Base-by-base conservation (phyloP, 2,113 vertebrate species). In the Phaethon lepturus region DNA sequence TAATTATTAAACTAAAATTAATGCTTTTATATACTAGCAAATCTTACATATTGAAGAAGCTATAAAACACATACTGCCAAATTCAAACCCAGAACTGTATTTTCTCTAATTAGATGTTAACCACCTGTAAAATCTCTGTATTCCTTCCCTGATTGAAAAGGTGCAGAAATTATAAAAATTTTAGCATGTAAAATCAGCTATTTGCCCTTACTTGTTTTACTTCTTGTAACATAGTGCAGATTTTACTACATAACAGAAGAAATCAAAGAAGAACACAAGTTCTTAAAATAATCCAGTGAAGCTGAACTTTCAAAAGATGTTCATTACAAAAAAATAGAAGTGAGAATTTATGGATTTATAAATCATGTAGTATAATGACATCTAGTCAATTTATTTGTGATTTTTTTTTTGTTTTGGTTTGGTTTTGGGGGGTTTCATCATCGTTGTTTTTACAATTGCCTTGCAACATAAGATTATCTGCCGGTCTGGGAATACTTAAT, bases 361-460 rank as follows among this genome's bases (percentile, higher is more conserved):
- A 71, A 64, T 49, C 11, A 26, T 11, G 2, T 10, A 49, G 1
- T 35, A 7, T 40, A 78, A 64, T 22, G 3, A 24, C 38, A 60
- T 8, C 9, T 33, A 33, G 26, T 16, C 9, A 80, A 81, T 66
- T 53, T 66, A 20, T 88, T 50, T 62, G 8, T 17, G 4, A 1
- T 1, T 38, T 77, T 31, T 9, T 35, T 47, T 62, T 80, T 69
- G 2, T 6, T 15, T 81, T 56, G 31, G 14, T 2, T 71, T 49
- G 3, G 1, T 33, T 62, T 40, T 11, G 20, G 10, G 22, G 4
- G 6, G 9, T 26, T 55, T 47, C 1, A 5, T 25, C 15, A 3
- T 19, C 31, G 10, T 31, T 58, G 14, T 58, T 86, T 74, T 82
- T 55, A 52, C 4, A 18, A 2, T 67, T 68, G 8, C 5, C 23